Evolutionary conservation across 2,888 invertebrate genomes (phyloP), one percentile per base, ranked within the genome.

Genomic region (Rhingia campestris): DNA sequence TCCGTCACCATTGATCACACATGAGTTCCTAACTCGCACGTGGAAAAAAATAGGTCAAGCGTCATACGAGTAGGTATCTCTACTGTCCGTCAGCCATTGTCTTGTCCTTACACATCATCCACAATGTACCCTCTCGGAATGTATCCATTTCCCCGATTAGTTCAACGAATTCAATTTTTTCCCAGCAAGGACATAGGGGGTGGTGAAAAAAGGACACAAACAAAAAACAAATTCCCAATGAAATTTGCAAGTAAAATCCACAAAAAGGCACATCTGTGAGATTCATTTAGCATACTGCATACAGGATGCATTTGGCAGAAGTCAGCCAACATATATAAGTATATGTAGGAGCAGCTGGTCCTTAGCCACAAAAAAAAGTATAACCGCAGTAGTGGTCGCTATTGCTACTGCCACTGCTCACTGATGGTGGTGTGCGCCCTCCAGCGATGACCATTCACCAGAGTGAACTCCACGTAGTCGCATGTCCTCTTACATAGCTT

Each of bases 171-270:
- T 69, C 77, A 73, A 70, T 81, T 81, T 41, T 12, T 33, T 58
- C n/a, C n/a, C 53, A 33, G 41, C 58, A 59, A 73, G 66, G 51
- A 67, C 69, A 69, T 47, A 54, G 39, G 49, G 54, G 14, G 22
- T 22, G 22, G 22, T 22, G 2, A 32, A 22, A 22, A 35, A 22
- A 49, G 6, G 7, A 41, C 56, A 43, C 32, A 53, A 14, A 9
- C 12, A 1, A 51, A 49, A 64, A 47, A 69, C 41, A 14, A 64
- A 66, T 63, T 47, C 45, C 33, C 76, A 72, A 66, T 79, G 82
- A 82, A 67, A 82, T 82, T 82, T 82, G 77, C 82, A 77, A 82
- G 77, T 77, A 69, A 73, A 73, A 73, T 77, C 63, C 63, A 73
- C 67, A 67, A 63, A 82, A 77, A 41, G 59, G 49, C 35, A 63